Evolutionary conservation across 2,888 invertebrate genomes (phyloP), one percentile per base, ranked within the genome.

Genomic region (Epistrophella euchroma): DNA sequence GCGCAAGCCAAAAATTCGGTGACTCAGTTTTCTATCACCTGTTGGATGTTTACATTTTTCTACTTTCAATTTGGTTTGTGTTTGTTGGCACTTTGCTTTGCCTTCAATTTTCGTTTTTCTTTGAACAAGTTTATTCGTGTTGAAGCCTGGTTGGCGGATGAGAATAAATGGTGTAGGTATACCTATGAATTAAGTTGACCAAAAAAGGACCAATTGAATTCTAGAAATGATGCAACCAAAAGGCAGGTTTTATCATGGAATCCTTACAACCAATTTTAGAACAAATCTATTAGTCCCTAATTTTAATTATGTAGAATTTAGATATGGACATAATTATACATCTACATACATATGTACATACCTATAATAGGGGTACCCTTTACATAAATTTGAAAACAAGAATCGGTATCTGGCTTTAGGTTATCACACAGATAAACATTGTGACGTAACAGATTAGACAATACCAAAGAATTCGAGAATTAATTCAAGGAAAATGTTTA

Each of bases 41-140:
- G 85, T 85, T 85, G 82, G 56, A 64, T 86, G 77, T 86, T 81
- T 86, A 86, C 86, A 74, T 82, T 72, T 71, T 68, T 66, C 13
- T 47, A 32, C n/a, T 43, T 43, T 55, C 25, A 55, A 25, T 40
- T n/a, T 4, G 32, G 10, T 19, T 40, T 37, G 2, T 60, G 13
- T 37, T 13, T 74, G 43, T 66, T 45, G 9, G 43, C 22, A 50
- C n/a, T 10, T 55, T 66, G 47, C 25, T 60, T 72, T 66, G 19
- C 19, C 6, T 15, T 35, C 17, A n/a, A 35, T 5, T 60, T 58
- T 40, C 32, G n/a, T 47, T 76, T 47, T 64, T 43, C 15, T 45
- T 50, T 25, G 9, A 28, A 50, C 76, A 32, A 11, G 72, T 77
- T 72, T 28, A 2, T 72, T 45, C 75, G 55, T 81, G 81, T 81